Conservation (phyloP, 2,888 invertebrate genomes). For the Andrena marginata region DNA sequence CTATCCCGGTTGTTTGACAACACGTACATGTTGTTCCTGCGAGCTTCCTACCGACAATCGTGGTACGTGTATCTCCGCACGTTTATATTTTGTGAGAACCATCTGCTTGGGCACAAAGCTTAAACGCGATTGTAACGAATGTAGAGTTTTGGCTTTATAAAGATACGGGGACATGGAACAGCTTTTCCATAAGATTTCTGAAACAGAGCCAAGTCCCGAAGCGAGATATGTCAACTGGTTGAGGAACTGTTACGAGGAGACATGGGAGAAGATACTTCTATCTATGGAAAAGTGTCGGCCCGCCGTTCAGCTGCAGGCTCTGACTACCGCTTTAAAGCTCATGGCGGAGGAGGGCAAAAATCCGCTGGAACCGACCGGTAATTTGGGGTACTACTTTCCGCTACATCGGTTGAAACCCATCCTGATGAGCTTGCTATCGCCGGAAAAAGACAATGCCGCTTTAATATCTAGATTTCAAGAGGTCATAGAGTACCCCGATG, state of each 20-base stretch:
- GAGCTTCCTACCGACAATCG: too few species aligned
- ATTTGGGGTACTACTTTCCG: slow-evolving; percentile 88
- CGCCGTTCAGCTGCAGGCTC: slow-evolving; percentile 87
- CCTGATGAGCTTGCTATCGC: slow-evolving; percentile 88
- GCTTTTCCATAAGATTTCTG: slow-evolving; percentile 46
- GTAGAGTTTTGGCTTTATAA: neutral
- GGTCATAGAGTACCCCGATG: slow-evolving; percentile 91
- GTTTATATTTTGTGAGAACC: slow-evolving; percentile 50
- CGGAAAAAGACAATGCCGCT: slow-evolving; percentile 87
- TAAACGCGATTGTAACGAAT: neutral
- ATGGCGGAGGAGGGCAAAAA: slow-evolving; percentile 90
- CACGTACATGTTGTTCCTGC: neutral
- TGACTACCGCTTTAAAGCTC: slow-evolving; percentile 91
- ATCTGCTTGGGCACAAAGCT: slow-evolving; percentile 44
- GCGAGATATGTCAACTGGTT: slow-evolving; percentile 90
- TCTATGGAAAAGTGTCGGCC: slow-evolving; percentile 87
- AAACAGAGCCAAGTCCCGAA: slow-evolving; percentile 87
- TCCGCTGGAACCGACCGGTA: slow-evolving; percentile 87
- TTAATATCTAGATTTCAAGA: slow-evolving; percentile 91
- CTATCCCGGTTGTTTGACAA: neutral
- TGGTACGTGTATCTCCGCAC: neutral
- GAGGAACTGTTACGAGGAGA: slow-evolving; percentile 89
- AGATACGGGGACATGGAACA: slow-evolving; percentile 8
- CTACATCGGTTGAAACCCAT: slow-evolving; percentile 89
- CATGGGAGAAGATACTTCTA: slow-evolving; percentile 87